These are phyloP conservation scores for Paraplagusia blochii DNA, from an alignment of 2,113 vertebrate species.

Conservation along the genomic window DNA sequence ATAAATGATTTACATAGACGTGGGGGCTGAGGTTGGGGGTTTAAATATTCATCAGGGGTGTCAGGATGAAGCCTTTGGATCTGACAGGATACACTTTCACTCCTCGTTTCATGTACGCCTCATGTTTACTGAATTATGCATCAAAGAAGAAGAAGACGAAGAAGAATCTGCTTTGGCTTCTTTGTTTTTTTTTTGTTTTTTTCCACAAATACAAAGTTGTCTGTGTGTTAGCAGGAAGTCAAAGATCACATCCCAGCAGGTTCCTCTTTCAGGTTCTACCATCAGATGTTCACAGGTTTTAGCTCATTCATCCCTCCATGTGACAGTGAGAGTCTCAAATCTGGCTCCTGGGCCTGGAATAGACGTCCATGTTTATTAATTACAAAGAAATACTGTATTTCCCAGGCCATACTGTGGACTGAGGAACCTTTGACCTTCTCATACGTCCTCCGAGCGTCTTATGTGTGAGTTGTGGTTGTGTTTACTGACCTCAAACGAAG, in stretches of 20 bases:
- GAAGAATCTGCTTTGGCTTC: not conserved
- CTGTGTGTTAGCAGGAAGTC: not conserved
- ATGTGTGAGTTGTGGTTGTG: no score
- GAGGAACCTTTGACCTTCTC: no score
- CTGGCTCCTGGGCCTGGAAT: no score
- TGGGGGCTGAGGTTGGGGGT: conserved; percentile 35
- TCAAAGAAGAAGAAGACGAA: conserved; percentile 48
- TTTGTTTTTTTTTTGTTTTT: conserved; percentile 9
- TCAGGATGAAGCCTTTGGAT: conserved; percentile 57
- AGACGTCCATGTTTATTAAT: no score
- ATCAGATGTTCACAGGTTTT: no score
- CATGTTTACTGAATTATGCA: conserved; percentile 62
- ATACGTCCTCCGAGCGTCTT: no score
- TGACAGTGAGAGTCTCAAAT: not conserved
- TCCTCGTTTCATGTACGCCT: conserved; percentile 51
- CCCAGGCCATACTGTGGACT: no score
- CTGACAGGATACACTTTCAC: conserved; percentile 42
- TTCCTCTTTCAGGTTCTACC: no score
- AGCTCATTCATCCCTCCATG: not conserved
- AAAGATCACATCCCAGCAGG: conserved; percentile 3
- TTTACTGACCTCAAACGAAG: no score
- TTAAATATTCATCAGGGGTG: conserved; percentile 67
- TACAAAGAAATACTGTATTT: no score
- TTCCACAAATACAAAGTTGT: not conserved
- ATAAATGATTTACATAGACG: conserved; percentile 57